These are phyloP conservation scores for Sebastes matsubarae DNA, from an alignment of 2,797 vertebrate species.

Conservation along the genomic window DNA sequence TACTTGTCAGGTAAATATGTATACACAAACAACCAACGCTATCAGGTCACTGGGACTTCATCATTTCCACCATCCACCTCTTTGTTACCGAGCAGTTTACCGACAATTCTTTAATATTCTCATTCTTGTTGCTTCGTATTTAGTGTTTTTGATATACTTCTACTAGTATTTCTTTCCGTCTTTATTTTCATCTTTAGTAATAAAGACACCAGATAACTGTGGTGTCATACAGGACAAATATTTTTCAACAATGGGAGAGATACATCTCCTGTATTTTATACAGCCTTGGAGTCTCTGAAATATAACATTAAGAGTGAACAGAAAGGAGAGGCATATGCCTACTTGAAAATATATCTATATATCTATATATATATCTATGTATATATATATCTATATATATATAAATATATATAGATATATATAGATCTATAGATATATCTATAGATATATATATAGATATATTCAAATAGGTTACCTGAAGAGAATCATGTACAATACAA, in stretches of 20 bases:
- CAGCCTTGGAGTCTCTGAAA: background rate
- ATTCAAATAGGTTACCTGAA: background rate
- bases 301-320: background rate
- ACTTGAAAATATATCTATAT: background rate
- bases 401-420: too few species aligned
- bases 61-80: background rate
- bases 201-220: background rate
- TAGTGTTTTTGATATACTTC: background rate
- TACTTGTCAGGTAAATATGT: background rate
- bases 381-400: too few species aligned
- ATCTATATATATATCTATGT: too few species aligned
- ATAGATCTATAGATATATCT: too few species aligned
- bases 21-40: background rate
- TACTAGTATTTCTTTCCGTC: background rate
- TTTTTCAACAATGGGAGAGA: background rate
- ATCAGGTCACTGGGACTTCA: background rate
- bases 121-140: background rate
- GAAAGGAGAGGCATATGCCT: too few species aligned
- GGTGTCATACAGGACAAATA: background rate
- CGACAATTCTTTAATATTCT: background rate
- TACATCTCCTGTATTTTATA: background rate
- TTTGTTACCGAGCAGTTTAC: background rate
- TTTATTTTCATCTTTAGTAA: background rate
- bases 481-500: background rate
- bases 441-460: too few species aligned